Base-by-base conservation (phyloP, 2,888 invertebrate species). In the Phengaris alcon region DNA sequence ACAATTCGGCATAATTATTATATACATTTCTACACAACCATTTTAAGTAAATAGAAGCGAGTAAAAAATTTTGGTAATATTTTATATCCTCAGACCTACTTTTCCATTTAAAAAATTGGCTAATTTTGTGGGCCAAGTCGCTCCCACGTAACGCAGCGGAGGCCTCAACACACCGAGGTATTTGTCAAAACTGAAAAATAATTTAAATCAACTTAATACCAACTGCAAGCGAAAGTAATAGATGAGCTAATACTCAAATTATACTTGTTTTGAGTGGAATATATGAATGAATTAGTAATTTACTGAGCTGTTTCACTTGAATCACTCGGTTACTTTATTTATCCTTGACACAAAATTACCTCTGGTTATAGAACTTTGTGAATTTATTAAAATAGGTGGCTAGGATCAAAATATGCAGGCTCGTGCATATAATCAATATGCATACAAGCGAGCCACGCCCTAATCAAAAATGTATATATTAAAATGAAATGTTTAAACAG, bases 361-460 rank as follows among this genome's bases (percentile, higher is more conserved):
- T 64, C 64, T 64, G 64, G 64, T 64, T 44, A 64, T 2, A 35
- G 64, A 64, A 44, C 64, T 64, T 44, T 44, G 35, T 13, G 35
- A 64, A 64, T 64, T 64, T 64, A 64, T 35, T 59, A 22, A 52
- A 59, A 59, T 64, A 64, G 64, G 64, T 35, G 35, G 12, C 35
- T 64, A 64, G 12, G 35, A 64, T 35, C 64, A 44, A 64, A 59
- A 64, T 64, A 51, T 70, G 70, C 70, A 70, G 22, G 70, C 51
- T 51, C 51, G 70, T 51, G 70, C 70, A 70, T 48, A 35, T 48
- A 35, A 35, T 64, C 35, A 35, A 64, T 64, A 51, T 51, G 70
- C 70, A 51, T 70, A 48, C 70, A 70, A 70, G 70, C 70, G 70
- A 15, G 12, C 51, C 70, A 12, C 70, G 12, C 48, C 70, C 51